Evolutionary conservation across 2,113 vertebrate genomes (phyloP).

Genomic region (Carettochelys insculpta): DNA sequence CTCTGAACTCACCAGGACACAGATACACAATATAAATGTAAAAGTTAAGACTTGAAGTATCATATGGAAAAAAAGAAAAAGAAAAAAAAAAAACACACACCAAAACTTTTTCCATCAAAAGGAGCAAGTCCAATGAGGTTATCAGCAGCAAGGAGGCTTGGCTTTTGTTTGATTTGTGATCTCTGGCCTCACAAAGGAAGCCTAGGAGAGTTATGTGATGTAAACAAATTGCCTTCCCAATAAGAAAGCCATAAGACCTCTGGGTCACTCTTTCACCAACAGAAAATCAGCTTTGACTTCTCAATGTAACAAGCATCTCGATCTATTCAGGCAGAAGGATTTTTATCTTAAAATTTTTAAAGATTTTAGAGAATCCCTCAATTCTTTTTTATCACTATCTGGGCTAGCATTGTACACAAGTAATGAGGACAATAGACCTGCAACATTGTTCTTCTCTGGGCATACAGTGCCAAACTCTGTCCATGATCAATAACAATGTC

Average conservation of each 20-base stretch:
- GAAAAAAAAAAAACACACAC: too few species aligned
- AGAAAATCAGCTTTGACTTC: not conserved
- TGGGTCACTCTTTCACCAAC: not conserved
- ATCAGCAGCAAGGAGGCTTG: not conserved
- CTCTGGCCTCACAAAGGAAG: not conserved
- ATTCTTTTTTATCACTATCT: not conserved
- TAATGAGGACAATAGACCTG: not conserved
- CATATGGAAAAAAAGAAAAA: not conserved
- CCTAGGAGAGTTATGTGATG: not conserved
- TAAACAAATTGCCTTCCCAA: not conserved
- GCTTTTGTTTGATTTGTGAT: not conserved
- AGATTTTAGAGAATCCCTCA: not conserved
- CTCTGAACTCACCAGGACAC: too few species aligned
- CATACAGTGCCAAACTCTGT: too few species aligned
- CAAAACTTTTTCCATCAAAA: not conserved
- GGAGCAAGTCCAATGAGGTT: rapidly evolving
- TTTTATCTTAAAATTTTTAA: not conserved
- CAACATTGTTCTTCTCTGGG: not conserved
- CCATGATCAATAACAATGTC: too few species aligned
- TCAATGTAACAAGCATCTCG: not conserved
- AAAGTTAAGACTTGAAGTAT: not conserved
- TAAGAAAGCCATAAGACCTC: rapidly evolving
- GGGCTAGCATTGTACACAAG: rapidly evolving
- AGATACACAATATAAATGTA: not conserved
- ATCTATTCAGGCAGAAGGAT: not conserved